Evolutionary conservation across 1,140 invertebrate species (phyloP).

Genomic region (Vanessa atalanta): DNA sequence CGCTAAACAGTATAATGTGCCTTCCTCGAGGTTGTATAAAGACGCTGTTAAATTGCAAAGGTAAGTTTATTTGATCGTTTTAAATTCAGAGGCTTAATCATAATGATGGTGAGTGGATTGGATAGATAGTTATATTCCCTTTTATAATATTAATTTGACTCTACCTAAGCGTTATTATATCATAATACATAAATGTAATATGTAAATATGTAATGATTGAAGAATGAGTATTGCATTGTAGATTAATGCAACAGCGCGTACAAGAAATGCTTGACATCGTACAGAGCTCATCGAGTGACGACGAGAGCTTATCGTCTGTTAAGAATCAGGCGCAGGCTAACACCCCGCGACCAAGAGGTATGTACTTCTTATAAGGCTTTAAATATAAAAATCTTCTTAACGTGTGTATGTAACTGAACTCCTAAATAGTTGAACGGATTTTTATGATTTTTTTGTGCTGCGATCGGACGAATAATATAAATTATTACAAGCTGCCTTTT

Average conservation of each 20-base stretch:
- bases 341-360: constrained; percentile 80
- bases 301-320: constrained; percentile 76
- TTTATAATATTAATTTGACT: too few relatives aligned
- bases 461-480: too few relatives aligned
- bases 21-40: constrained; percentile 93
- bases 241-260: constrained; percentile 90
- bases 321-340: constrained; percentile 70
- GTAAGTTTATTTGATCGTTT: constrained; percentile 33
- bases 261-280: constrained; percentile 91
- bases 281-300: constrained; percentile 84
- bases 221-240: constrained; percentile 25
- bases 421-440: too few relatives aligned
- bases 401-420: too few relatives aligned
- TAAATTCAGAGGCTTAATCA: too few relatives aligned
- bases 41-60: constrained; percentile 82
- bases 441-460: too few relatives aligned
- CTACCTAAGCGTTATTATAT: too few relatives aligned
- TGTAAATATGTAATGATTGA: constrained; percentile 3
- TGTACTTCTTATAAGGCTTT: not conserved
- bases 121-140: too few relatives aligned
- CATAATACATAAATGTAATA: too few relatives aligned
- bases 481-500: too few relatives aligned
- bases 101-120: too few relatives aligned
- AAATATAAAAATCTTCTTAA: too few relatives aligned
- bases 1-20: constrained; percentile 96